phyloP scores from a whole-genome alignment of 1,140 invertebrate genomes.

The Microplitis mediator region DNA sequence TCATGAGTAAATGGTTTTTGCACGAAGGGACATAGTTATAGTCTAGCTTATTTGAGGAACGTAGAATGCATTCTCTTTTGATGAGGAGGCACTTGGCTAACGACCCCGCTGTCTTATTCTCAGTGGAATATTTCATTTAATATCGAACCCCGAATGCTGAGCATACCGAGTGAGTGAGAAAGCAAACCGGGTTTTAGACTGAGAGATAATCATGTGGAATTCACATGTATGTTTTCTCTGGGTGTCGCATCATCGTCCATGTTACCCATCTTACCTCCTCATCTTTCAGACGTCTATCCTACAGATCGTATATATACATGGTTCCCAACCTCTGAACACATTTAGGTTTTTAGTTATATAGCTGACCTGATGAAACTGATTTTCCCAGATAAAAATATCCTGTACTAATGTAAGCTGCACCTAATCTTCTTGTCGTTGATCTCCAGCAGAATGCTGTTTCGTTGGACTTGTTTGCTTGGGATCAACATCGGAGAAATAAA shows the following conservation, averaged over 20 bases:
- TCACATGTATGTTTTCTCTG: neutral
- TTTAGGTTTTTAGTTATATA: neutral
- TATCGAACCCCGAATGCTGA: conserved; percentile 57
- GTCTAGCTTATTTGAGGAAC: neutral
- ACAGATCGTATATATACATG: neutral
- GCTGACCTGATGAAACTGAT: neutral
- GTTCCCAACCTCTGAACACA: conserved; percentile 1
- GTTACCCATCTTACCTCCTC: neutral
- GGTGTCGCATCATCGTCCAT: neutral
- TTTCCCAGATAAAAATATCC: neutral
- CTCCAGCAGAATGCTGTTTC: neutral
- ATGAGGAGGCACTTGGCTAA: conserved; percentile 6
- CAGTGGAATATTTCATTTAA: conserved; percentile 59
- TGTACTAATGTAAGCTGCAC: neutral
- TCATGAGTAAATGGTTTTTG: neutral
- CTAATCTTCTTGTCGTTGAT: neutral
- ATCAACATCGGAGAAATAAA: neutral
- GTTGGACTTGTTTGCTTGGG: neutral
- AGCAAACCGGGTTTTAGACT: conserved; percentile 26
- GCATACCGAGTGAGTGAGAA: conserved; percentile 38
- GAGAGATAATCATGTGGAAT: conserved; percentile 10
- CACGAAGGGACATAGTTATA: neutral
- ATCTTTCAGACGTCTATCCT: no score
- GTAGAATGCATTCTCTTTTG: neutral
- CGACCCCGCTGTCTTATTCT: conserved; percentile 16